Conservation (phyloP, 1,140 invertebrate genomes). For the Cyphomyrmex costatus region DNA sequence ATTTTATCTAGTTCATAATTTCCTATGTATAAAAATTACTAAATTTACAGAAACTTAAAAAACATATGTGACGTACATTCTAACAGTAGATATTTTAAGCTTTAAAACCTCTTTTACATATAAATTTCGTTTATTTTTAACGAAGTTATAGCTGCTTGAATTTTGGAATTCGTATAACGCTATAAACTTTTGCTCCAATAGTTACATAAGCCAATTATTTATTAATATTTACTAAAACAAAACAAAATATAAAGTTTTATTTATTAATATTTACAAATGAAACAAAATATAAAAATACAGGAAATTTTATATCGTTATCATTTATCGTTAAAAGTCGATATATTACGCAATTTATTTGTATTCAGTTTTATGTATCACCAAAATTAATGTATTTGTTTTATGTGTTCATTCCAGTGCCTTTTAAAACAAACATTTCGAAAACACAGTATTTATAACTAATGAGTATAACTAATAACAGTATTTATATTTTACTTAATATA, state of each 20-base stretch:
- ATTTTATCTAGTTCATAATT: too few relatives aligned
- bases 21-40: too few relatives aligned
- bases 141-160: too few relatives aligned
- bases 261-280: background rate
- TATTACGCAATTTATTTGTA: conserved; percentile 1
- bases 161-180: too few relatives aligned
- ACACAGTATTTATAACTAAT: too few relatives aligned
- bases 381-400: background rate
- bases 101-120: too few relatives aligned
- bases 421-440: background rate
- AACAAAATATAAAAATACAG: background rate
- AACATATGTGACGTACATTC: too few relatives aligned
- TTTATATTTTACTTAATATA: background rate
- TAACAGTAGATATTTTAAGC: too few relatives aligned
- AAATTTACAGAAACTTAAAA: too few relatives aligned
- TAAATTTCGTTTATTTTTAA: too few relatives aligned
- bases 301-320: background rate
- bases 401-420: background rate
- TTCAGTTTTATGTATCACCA: background rate
- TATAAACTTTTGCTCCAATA: too few relatives aligned
- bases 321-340: background rate
- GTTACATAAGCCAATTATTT: background rate
- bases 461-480: too few relatives aligned
- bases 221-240: background rate
- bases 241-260: background rate